phyloP scores from a whole-genome alignment of 2,113 vertebrate genomes.

The Smithornis capensis region DNA sequence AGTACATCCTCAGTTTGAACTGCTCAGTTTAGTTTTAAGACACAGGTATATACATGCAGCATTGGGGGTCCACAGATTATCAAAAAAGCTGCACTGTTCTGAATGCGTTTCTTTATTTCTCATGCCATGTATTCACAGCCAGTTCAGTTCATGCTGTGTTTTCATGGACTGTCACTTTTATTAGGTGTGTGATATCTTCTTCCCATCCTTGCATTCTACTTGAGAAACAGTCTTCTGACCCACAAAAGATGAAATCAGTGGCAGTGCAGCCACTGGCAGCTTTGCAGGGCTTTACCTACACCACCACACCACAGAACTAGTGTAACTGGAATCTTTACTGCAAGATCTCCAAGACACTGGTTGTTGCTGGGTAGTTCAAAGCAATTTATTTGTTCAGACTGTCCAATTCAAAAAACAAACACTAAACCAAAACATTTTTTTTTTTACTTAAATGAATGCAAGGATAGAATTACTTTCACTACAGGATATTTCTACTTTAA shows the following conservation, averaged over 20 bases:
- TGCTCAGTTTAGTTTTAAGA: background rate
- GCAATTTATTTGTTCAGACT: background rate
- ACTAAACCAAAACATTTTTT: rapidly evolving
- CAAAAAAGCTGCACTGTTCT: rapidly evolving
- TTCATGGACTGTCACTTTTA: background rate
- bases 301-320: background rate
- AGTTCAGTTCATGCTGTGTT: background rate
- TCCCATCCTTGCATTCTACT: background rate
- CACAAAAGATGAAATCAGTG: background rate
- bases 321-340: background rate
- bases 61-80: background rate
- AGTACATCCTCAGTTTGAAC: background rate
- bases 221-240: background rate
- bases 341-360: rapidly evolving
- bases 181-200: rapidly evolving
- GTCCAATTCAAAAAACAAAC: background rate
- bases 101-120: background rate
- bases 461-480: background rate
- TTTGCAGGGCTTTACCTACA: background rate
- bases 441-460: background rate
- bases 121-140: background rate
- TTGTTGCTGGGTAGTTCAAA: background rate
- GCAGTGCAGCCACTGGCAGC: background rate
- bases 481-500: background rate
- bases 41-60: background rate